Base-by-base conservation (phyloP, 2,113 vertebrate genomes). In the Rostratula benghalensis region DNA sequence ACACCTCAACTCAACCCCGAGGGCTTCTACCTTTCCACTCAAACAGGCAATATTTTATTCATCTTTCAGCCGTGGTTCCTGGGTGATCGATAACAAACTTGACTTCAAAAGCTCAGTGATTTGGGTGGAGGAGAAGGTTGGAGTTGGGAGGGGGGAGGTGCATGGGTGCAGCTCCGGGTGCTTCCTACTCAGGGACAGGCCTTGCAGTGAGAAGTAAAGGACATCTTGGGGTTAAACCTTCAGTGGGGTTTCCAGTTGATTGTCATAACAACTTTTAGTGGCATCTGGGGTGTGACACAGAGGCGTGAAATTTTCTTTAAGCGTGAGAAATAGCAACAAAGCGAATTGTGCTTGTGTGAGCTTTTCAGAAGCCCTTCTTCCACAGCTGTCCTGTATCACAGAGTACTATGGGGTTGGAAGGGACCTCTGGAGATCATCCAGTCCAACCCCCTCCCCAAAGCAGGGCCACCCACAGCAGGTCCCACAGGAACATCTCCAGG, bases 251-350 rank as follows among this genome's bases (percentile, higher is more conserved):
- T 71, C 56, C 45, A 74, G 46, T 28, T 25, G 9, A 39, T n/a
- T 80, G 20, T n/a, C 3, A 3, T 78, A 59, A 46, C 70, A 48
- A 76, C 69, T 65, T 45, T 80, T 76, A 37, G 28, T 60, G 68
- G 30, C 75, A 67, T n/a, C 45, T 93, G 75, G 39, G 31, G 79
- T 3, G 20, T 76, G 71, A 79, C 84, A 28, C 65, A 86, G 60
- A 23, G 31, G 80, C 53, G 50, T 85, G 90, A 92, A 94, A 96
- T 82, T 71, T 28, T 92, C 63, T 92, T 80, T 81, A 71, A 70
- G 60, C 68, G 22, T 74, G 74, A 87, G 77, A 71, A 90, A 65
- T 57, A 30, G 87, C 87, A 92, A 83, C 88, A 79, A 83, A 96
- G 73, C 54, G 76, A 94, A 89, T 81, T 90, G 76, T 61, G 9